Percentiles rank a stretch among this genome's conserved stretches.
Conservation (phyloP, 92 coral and sea anemone genomes). For the Galaxea fascicularis region DNA sequence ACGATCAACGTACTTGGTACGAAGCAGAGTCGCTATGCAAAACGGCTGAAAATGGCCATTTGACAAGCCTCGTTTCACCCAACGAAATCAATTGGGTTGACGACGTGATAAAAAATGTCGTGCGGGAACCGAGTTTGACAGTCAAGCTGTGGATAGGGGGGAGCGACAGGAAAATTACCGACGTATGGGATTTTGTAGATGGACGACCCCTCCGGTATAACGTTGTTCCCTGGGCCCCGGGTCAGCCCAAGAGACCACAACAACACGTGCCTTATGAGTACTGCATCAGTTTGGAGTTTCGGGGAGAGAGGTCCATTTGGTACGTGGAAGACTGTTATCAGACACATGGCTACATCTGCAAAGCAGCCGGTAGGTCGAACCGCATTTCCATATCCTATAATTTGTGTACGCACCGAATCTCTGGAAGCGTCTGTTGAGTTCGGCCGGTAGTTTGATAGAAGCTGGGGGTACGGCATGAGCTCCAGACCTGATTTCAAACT, state of each 20-base stretch:
- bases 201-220: conserved; percentile 69
- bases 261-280: conserved; percentile 46
- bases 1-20: conserved; percentile 79
- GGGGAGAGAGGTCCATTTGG: conserved; percentile 63
- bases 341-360: conserved; percentile 78
- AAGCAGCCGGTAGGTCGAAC: conserved; percentile 63
- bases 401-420: no score
- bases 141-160: conserved; percentile 89
- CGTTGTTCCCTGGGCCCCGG: conserved; percentile 85
- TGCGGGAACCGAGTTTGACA: conserved; percentile 30
- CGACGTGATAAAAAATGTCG: conserved; percentile 46
- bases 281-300: conserved; percentile 75
- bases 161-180: conserved; percentile 66
- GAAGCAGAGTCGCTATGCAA: conserved; percentile 82
- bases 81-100: conserved; percentile 72
- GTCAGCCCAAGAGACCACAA: conserved; percentile 78
- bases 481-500: no score
- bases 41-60: conserved; percentile 68
- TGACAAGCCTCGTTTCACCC: conserved; percentile 63
- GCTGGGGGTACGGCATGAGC: no score
- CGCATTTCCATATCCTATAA: background rate
- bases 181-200: conserved; percentile 80
- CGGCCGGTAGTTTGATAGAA: no score
- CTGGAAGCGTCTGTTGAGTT: no score
- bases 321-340: conserved; percentile 81